These are phyloP conservation scores for Ostrea edulis DNA, from an alignment of 1,140 invertebrate species.

Conservation along the genomic window DNA sequence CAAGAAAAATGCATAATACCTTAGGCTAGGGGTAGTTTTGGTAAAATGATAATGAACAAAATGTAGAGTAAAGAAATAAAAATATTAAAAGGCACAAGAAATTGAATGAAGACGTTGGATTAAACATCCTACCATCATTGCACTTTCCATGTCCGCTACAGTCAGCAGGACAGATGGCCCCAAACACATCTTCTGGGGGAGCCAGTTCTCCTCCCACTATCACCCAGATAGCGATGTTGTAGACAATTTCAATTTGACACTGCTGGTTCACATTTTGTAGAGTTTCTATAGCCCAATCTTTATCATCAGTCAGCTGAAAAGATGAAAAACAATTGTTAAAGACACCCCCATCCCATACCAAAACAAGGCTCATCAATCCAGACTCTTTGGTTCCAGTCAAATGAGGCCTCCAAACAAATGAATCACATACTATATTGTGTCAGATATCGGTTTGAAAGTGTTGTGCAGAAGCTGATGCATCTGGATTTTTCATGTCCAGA, in stretches of 20 bases:
- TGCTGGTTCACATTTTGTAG: slow-evolving; percentile 63
- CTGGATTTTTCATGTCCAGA: no score
- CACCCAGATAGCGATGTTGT: slow-evolving; percentile 63
- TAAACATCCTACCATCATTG: slow-evolving; percentile 59
- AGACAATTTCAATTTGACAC: slow-evolving; percentile 60
- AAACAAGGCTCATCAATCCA: neutral
- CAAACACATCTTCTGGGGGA: slow-evolving; percentile 54
- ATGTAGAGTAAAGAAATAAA: no score
- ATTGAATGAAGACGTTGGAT: neutral
- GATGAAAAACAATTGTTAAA: neutral
- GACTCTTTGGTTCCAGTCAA: neutral
- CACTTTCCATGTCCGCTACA: slow-evolving; percentile 64
- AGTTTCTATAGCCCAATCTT: slow-evolving; percentile 56
- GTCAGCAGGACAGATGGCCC: slow-evolving; percentile 63
- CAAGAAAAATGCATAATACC: neutral
- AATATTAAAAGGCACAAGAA: neutral
- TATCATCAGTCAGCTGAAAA: slow-evolving; percentile 64
- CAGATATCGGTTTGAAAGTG: no score
- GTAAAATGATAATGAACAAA: no score
- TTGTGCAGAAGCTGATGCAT: no score
- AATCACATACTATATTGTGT: no score
- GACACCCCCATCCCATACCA: no score
- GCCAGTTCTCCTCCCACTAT: slow-evolving; percentile 35
- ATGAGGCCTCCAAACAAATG: no score
- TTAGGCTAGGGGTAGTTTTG: no score